Base-by-base conservation (phyloP, 2,113 vertebrate genomes). In the Siniperca knerii region DNA sequence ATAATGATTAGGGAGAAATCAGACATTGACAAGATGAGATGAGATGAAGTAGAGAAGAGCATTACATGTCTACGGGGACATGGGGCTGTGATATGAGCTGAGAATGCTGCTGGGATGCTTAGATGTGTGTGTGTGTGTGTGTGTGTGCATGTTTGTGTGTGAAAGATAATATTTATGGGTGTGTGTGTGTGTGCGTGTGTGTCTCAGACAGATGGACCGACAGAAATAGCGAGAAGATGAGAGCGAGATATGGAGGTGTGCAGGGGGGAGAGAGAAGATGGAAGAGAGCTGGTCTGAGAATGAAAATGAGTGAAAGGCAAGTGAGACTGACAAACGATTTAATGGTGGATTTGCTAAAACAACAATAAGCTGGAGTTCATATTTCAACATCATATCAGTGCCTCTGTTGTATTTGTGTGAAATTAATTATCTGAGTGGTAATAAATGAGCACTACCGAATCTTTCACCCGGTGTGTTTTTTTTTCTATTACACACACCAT, bases 401-500 rank as follows among this genome's bases (percentile, higher is more conserved):
- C 74, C 76, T 68, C 68, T 77, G 77, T 52, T 87, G 50, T 67
- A 67, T 91, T 92, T 91, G 80, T 92, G 61, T 80, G 70, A 85
- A 92, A 88, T 90, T 76, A 91, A 93, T 94, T 89, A 87, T 61
- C 52, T 80, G 73, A 78, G 75, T 79, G 58, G 82, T 87, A 87
- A 93, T 79, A 89, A 93, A 94, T 84, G 79, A 89, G 75, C 73
- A 58, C 48, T 3, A 76, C 50, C 35, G 29, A 64, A 77, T 90
- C 68, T 83, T 83, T 91, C 81, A 84, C 80, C 70, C 69, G 23
- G 25, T 77, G 33, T 74, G 37, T 86, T 4, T 71, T 68, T 71
- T 71, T 82, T 81, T 68, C 76, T 81, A 90, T 94, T 93, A 92
- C 90, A 94, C 91, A 93, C 87, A 82, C 71, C 92, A 94, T 94